phyloP scores from a whole-genome alignment of 2,113 vertebrate genomes.

The Trachemys scripta region DNA sequence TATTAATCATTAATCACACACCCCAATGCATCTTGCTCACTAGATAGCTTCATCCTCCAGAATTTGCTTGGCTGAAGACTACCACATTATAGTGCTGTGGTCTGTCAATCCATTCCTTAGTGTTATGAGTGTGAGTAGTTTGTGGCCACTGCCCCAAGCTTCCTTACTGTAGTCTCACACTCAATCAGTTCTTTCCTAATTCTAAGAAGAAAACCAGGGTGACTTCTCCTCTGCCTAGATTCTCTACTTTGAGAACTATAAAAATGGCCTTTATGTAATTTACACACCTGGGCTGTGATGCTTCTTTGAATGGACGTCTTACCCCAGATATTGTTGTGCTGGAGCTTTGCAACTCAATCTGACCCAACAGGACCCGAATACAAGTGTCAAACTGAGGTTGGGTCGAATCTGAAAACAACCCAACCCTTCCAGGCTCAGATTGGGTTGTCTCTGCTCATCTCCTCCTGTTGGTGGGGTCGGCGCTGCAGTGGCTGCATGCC shows the following conservation, averaged over 20 bases:
- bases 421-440: no score
- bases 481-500: no score
- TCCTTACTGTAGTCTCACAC: not conserved
- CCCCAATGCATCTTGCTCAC: not conserved
- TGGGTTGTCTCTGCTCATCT: no score
- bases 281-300: not conserved
- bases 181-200: not conserved
- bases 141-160: no score
- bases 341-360: no score
- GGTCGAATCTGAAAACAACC: no score
- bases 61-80: not conserved
- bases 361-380: no score
- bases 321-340: not conserved
- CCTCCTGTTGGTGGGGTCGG: no score
- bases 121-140: not conserved
- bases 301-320: not conserved
- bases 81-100: not conserved
- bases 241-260: not conserved
- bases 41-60: not conserved
- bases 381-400: no score
- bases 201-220: not conserved
- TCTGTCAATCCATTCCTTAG: not conserved
- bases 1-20: not conserved
- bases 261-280: not conserved
- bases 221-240: not conserved